Evolutionary conservation across 2,113 vertebrate species (phyloP).

Genomic region (Amblyornis subalaris): DNA sequence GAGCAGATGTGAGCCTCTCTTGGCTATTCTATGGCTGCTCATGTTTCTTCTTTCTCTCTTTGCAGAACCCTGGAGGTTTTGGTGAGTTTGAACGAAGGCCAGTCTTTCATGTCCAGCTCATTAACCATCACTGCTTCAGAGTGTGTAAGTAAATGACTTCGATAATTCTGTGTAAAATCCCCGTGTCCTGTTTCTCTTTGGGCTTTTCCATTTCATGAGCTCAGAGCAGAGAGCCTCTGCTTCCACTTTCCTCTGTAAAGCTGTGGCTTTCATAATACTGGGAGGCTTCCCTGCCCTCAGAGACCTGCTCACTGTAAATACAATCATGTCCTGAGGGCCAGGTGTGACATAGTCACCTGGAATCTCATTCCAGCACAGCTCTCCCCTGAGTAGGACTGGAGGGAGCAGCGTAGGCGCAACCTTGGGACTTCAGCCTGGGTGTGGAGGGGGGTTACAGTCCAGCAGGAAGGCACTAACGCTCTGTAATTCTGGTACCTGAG

Average conservation of each 20-base stretch:
- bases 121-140: slow-evolving; percentile 82
- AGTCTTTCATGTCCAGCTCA: slow-evolving; percentile 80
- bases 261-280: not conserved
- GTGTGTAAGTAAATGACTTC: slow-evolving; percentile 82
- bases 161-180: not conserved
- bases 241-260: not conserved
- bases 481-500: fast-evolving
- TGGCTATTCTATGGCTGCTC: not conserved
- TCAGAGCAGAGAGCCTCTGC: not conserved
- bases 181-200: not conserved
- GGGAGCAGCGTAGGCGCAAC: not conserved
- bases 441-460: not conserved
- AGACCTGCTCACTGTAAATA: not conserved
- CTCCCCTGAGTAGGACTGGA: not conserved
- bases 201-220: not conserved
- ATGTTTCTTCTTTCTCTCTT: slow-evolving; percentile 3
- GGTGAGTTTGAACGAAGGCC: slow-evolving; percentile 86
- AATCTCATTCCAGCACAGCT: not conserved
- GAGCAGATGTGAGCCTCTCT: not conserved
- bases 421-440: not conserved
- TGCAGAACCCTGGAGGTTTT: slow-evolving; percentile 86
- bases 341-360: not conserved
- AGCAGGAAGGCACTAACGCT: not conserved
- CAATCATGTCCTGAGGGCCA: not conserved
- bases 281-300: not conserved